Evolutionary conservation across 2,888 invertebrate genomes (phyloP).

Genomic region (Rotaria sp.): DNA sequence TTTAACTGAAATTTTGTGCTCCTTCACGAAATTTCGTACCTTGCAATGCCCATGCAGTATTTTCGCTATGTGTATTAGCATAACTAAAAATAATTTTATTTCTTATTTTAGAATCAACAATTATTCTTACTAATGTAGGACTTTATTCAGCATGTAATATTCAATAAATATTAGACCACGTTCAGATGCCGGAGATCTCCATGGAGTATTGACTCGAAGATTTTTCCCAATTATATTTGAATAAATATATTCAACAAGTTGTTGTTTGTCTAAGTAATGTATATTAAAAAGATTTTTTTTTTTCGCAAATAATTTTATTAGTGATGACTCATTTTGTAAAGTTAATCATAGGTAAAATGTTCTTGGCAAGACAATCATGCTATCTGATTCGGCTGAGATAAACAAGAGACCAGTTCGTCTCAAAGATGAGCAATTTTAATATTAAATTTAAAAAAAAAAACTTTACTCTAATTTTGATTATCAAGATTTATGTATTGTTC

Average conservation of each 20-base stretch:
- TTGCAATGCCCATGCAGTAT: conserved; percentile 44
- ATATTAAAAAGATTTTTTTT: too few species aligned
- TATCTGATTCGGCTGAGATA: too few species aligned
- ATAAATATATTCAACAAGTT: background rate
- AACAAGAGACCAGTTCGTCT: too few species aligned
- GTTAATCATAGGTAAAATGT: too few species aligned
- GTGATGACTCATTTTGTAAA: too few species aligned
- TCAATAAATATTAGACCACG: conserved; percentile 32
- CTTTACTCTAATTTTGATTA: too few species aligned
- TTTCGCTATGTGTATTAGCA: conserved; percentile 45
- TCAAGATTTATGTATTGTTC: too few species aligned
- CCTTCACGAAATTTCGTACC: conserved; percentile 43
- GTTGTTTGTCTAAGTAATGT: background rate
- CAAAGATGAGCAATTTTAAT: too few species aligned
- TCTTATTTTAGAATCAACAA: background rate
- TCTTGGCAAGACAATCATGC: too few species aligned
- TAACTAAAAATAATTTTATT: conserved; percentile 39
- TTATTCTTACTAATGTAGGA: background rate
- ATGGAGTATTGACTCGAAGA: background rate
- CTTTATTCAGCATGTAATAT: conserved; percentile 24
- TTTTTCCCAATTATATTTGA: background rate
- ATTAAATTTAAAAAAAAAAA: too few species aligned
- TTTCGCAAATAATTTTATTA: too few species aligned
- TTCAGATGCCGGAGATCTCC: conserved; percentile 39
- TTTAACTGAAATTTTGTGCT: conserved; percentile 40